Evolutionary conservation across 2,888 invertebrate species (phyloP).

Genomic region (Cybosia mesomella): DNA sequence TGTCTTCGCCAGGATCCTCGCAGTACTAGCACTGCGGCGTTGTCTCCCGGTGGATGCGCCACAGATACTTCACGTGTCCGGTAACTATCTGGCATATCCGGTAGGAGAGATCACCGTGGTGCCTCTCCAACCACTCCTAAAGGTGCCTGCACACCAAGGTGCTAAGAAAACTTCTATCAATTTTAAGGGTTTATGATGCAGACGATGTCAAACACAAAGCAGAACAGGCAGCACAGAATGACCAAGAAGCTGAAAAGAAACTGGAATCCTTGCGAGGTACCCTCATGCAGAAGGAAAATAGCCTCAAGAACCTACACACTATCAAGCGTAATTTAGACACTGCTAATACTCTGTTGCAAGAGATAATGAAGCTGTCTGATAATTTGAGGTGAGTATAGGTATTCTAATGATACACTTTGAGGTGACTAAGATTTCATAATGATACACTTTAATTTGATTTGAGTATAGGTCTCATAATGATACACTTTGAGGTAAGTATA

Average conservation of each 20-base stretch:
- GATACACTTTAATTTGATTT: too few relatives aligned
- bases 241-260: slow-evolving; percentile 73
- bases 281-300: slow-evolving; percentile 73
- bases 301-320: slow-evolving; percentile 73
- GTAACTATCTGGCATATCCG: too few relatives aligned
- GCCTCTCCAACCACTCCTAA: too few relatives aligned
- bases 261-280: slow-evolving; percentile 60
- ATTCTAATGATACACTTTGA: background rate
- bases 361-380: slow-evolving; percentile 70
- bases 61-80: too few relatives aligned
- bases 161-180: background rate
- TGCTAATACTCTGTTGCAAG: slow-evolving; percentile 70
- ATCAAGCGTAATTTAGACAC: slow-evolving; percentile 73
- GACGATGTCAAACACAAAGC: slow-evolving; percentile 73
- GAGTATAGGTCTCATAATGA: too few relatives aligned
- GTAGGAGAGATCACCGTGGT: too few relatives aligned
- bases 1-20: too few relatives aligned
- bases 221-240: slow-evolving; percentile 67
- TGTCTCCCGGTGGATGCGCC: too few relatives aligned
- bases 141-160: too few relatives aligned
- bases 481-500: too few relatives aligned
- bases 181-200: slow-evolving; percentile 72
- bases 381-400: slow-evolving; percentile 66
- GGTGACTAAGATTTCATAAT: too few relatives aligned
- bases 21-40: too few relatives aligned